Conservation (phyloP, 2,113 vertebrate genomes). For the Macaca nemestrina region DNA sequence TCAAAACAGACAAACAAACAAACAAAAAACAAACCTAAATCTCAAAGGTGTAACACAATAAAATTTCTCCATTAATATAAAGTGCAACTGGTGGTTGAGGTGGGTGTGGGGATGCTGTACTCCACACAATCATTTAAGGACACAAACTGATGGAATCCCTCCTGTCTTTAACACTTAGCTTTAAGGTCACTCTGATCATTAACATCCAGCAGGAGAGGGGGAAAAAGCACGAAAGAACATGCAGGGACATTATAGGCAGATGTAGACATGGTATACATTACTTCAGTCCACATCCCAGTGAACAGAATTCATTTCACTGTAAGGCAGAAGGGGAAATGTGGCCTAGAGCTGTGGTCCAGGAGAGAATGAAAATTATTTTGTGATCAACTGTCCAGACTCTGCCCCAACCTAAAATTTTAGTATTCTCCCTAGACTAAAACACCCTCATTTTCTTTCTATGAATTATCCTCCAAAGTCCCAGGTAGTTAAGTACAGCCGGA, state of each 20-base stretch:
- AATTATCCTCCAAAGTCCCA: neutral
- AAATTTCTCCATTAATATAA: neutral
- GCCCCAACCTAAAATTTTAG: neutral
- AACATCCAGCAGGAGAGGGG: neutral
- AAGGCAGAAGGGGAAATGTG: neutral
- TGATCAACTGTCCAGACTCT: neutral
- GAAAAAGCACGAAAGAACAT: neutral
- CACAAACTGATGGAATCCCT: neutral
- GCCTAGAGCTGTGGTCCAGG: neutral
- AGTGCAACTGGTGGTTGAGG: neutral
- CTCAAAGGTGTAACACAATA: neutral
- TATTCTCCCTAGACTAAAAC: neutral
- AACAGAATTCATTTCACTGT: neutral
- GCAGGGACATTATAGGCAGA: neutral
- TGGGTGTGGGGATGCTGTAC: neutral
- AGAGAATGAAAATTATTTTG: neutral
- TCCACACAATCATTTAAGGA: neutral
- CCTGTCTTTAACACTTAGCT: neutral
- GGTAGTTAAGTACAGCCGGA: neutral
- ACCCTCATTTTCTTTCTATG: neutral
- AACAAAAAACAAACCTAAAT: too few species aligned
- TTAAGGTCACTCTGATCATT: neutral
- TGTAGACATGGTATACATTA: neutral
- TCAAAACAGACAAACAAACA: too few species aligned
- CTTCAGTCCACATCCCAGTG: neutral